phyloP scores from a whole-genome alignment of 2,797 vertebrate genomes.

The Rhincodon typus region DNA sequence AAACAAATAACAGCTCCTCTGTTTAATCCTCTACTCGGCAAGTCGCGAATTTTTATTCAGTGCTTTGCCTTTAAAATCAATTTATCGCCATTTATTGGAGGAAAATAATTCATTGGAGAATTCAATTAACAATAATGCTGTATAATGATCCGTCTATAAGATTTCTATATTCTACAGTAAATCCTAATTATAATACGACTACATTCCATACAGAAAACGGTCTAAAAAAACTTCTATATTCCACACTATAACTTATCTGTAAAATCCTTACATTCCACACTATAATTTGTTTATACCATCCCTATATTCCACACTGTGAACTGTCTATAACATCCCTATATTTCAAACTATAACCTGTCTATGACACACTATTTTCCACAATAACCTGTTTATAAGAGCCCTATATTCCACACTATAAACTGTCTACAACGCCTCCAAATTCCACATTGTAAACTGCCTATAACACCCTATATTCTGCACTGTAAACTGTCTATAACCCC shows the following conservation, averaged over 20 bases:
- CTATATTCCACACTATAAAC: neutral
- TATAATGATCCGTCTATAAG: neutral
- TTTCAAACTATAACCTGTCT: neutral
- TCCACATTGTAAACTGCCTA: neutral
- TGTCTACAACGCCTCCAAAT: neutral
- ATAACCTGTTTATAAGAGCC: neutral
- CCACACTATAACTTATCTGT: too few species aligned
- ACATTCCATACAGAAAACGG: neutral
- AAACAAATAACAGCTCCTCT: too few species aligned
- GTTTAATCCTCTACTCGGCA: too few species aligned
- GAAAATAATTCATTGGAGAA: neutral
- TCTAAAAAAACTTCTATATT: neutral
- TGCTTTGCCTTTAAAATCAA: neutral
- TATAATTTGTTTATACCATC: neutral
- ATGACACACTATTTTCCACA: neutral
- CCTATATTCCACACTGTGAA: neutral
- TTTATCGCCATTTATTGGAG: neutral
- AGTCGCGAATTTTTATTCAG: neutral
- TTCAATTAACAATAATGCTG: neutral
- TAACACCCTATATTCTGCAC: neutral
- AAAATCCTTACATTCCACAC: neutral
- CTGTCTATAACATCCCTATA: neutral
- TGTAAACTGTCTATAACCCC: neutral
- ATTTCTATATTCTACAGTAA: too few species aligned
- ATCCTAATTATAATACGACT: neutral